Base-by-base conservation (phyloP, 2,113 vertebrate genomes). In the Rhodinocichla rosea region DNA sequence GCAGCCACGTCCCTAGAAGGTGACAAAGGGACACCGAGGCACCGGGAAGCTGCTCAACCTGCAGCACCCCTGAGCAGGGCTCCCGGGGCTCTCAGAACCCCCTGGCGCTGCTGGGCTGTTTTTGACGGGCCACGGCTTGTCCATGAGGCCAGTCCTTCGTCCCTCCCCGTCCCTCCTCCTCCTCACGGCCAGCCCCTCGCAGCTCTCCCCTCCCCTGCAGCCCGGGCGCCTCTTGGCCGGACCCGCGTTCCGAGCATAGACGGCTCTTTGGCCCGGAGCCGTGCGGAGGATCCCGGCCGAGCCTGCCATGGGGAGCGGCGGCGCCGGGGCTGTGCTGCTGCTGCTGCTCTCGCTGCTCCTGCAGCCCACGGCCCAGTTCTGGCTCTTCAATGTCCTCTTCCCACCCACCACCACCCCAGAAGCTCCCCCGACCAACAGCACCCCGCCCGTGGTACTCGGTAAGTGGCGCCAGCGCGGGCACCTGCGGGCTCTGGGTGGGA, bases 351-450 rank as follows among this genome's bases (percentile, higher is more conserved):
- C 2, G 22, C 94, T 97, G 68, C 52, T 97, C 55, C 86, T 88
- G 80, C 96, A 94, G 94, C 96, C 96, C 55, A 45, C 90, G 4
- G 26, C 90, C 42, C 95, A 95, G 24, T 97, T 97, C 68, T 97
- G 96, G 96, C 96, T 97, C 94, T 97, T 97, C 95, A 97, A 97
- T 1, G 95, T 97, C 39, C 96, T 97, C 90, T 97, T 97, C 6
- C 96, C 96, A 47, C 96, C 96, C 79, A 97, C 94, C 83, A 93
- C 63, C 86, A 97, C 96, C 15, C 96, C 96, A 55, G 96, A 97
- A 50, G 96, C 95, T 53, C 96, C 95, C 39, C 94, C 94, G 19
- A 97, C 90, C n/a, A 97, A 97, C 96, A 97, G 95, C 95, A 97
- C 96, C 0, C 96, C 96, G 1, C 96, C 96, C 8, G 96, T 97